Conservation (phyloP, 2,888 invertebrate genomes). For the Danaus chrysippus region DNA sequence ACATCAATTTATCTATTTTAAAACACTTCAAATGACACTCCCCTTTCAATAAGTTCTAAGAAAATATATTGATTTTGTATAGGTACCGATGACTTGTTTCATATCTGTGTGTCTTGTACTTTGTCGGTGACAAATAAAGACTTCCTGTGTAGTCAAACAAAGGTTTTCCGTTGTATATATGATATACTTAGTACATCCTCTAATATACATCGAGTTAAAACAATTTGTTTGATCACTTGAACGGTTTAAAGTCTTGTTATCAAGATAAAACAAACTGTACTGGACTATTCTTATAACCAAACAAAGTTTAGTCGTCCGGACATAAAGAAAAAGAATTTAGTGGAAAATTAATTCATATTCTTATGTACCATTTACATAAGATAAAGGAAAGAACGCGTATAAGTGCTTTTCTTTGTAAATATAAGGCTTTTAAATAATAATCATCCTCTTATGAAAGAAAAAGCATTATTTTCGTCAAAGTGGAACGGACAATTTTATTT, state of each 20-base stretch:
- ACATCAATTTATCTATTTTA: too few species aligned
- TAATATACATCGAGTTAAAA: slow-evolving; percentile 15
- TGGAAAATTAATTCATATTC: too few species aligned
- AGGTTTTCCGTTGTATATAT: slow-evolving; percentile 33
- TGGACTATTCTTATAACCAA: too few species aligned
- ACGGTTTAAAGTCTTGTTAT: not conserved
- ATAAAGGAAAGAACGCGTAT: too few species aligned
- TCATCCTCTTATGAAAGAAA: too few species aligned
- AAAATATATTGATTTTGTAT: slow-evolving; percentile 54
- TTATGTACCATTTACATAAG: too few species aligned
- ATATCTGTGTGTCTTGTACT: slow-evolving; percentile 46
- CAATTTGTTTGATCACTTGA: not conserved
- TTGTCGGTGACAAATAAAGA: slow-evolving; percentile 62
- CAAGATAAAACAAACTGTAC: not conserved
- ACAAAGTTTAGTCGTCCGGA: too few species aligned
- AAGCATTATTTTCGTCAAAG: too few species aligned
- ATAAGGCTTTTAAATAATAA: too few species aligned
- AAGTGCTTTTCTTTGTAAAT: too few species aligned
- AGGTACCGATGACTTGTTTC: slow-evolving; percentile 44
- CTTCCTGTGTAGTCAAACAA: slow-evolving; percentile 55
- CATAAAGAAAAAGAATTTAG: too few species aligned
- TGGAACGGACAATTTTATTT: too few species aligned
- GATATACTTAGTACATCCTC: slow-evolving; percentile 33
- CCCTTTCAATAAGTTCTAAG: slow-evolving; percentile 65
- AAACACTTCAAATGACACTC: slow-evolving; percentile 50